These are phyloP conservation scores for Solen grandis DNA, from an alignment of 1,140 invertebrate species.

Conservation along the genomic window DNA sequence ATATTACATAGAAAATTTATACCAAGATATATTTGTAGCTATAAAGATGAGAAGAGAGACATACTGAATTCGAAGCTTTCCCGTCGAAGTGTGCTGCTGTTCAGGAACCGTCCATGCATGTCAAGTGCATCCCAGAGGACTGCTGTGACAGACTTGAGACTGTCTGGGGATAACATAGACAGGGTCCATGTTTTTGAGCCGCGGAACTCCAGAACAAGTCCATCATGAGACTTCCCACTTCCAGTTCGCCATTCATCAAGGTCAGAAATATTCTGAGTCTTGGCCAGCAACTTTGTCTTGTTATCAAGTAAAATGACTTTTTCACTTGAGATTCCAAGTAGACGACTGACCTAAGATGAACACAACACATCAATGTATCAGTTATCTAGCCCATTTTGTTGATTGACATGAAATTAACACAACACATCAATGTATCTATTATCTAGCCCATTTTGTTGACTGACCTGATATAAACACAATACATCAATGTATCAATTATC, in stretches of 20 bases:
- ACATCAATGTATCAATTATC: no score
- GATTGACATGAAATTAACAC: no score
- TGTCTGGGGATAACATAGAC: constrained; percentile 81
- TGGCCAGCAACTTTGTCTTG: constrained; percentile 85
- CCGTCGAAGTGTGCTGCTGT: constrained; percentile 71
- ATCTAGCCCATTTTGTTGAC: no score
- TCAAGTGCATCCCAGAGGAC: constrained; percentile 83
- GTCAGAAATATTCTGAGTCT: constrained; percentile 84
- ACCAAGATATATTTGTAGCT: no score
- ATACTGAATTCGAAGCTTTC: constrained; percentile 79
- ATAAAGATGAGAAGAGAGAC: no score
- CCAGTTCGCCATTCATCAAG: constrained; percentile 87
- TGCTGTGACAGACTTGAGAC: constrained; percentile 82
- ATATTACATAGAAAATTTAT: no score
- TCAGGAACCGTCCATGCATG: constrained; percentile 79
- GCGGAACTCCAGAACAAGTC: constrained; percentile 86
- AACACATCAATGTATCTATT: no score
- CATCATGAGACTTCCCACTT: constrained; percentile 85
- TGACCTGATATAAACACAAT: no score
- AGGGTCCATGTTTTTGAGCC: constrained; percentile 83
- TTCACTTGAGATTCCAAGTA: constrained; percentile 85
- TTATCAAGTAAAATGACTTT: constrained; percentile 86
- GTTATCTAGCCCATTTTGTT: no score
- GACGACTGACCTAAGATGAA: constrained; percentile 83
- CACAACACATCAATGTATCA: no score